Percentiles rank a stretch among this genome's conserved stretches.
Evolutionary conservation across 2,888 invertebrate species (phyloP).

Genomic region (Synergus gifuensis): DNA sequence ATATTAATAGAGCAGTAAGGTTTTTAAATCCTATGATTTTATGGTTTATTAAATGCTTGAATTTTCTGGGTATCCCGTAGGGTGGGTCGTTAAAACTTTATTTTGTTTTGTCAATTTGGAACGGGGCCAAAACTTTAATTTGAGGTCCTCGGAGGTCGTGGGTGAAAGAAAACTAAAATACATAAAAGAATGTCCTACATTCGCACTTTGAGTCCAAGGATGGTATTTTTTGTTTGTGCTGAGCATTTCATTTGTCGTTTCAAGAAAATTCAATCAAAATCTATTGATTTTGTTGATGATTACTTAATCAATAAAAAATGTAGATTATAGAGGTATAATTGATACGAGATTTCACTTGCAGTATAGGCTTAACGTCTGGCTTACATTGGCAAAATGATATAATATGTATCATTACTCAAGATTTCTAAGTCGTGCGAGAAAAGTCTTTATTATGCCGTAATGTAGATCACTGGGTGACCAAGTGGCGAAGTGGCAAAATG

Average conservation of each 20-base stretch:
- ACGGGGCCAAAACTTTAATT: neutral
- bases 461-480: constrained; percentile 57
- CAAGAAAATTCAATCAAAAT: no score
- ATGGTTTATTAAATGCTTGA: no score
- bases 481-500: constrained; percentile 45
- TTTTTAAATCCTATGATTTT: no score
- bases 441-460: constrained; percentile 45
- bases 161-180: neutral
- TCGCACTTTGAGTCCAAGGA: neutral
- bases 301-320: no score
- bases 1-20: neutral
- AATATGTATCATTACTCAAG: neutral
- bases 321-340: no score
- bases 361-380: neutral
- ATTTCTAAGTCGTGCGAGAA: constrained; percentile 40
- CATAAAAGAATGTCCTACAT: neutral
- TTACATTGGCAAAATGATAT: neutral
- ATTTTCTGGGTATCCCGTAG: neutral
- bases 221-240: neutral
- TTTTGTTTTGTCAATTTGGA: neutral
- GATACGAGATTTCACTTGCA: neutral
- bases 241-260: no score
- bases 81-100: neutral
- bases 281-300: no score
- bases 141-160: neutral